Evolutionary conservation across 2,797 vertebrate species (phyloP), one percentile per base, ranked within the genome.

Genomic region (Acanthurus leucopareius): DNA sequence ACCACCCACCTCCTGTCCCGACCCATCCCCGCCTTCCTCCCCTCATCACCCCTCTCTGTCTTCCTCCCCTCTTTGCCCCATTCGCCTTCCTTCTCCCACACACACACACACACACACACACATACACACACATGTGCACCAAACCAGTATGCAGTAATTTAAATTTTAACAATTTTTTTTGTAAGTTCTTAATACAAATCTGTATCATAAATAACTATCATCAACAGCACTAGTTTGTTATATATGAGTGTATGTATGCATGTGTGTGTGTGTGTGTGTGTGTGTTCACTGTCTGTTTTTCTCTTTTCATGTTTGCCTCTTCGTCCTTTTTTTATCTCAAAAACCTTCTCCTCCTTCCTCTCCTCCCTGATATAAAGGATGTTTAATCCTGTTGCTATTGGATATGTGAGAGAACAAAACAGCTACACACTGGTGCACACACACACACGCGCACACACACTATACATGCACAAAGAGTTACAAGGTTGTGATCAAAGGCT

Each of bases 351-450:
- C 53, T 72, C 68, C 65, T 57, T 32, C n/a, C 57, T 69, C 5
- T 60, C 42, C 58, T 73, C 62, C 81, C 69, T 72, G 57, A 80
- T 79, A 68, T 68, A 64, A 93, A 93, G 95, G 94, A 93, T 95
- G 94, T 96, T 96, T 95, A 93, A 94, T 96, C 95, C 95, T 95
- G 94, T 97, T 95, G 95, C 94, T 89, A 81, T 93, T 94, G 93
- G 86, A 95, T 95, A 93, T 95, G 95, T 71, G 95, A 94, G 95
- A 94, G 90, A 94, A 92, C 86, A 90, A 91, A 91, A 91, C 83
- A 91, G 87, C 85, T 85, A 88, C 91, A 78, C 86, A 56, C 38
- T 40, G 2, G 38, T 10, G 59, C 48, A 65, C 65, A 57, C n/a
- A 62, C 48, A 48, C 69, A 40, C 62, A 73, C 35, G 35, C 68